Conservation (phyloP, 1,140 invertebrate species). For the Melipona quadrifasciata region DNA sequence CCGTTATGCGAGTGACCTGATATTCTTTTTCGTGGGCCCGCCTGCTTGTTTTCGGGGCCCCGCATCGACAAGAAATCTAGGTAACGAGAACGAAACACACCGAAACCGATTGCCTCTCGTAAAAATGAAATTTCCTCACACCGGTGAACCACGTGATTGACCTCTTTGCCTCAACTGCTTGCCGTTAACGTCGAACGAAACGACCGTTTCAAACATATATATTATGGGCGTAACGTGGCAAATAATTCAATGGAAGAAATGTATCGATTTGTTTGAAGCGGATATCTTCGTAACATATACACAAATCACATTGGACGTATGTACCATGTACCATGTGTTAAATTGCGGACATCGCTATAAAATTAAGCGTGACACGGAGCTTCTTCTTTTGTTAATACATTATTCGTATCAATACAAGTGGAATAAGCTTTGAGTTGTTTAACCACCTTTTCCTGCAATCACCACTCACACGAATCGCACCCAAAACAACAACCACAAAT, state of each 20-base stretch:
- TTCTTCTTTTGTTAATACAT: no score
- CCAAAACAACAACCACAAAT: no score
- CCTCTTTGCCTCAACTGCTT: background rate
- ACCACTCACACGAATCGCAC: no score
- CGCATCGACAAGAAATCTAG: slow-evolving; percentile 45
- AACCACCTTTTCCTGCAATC: no score
- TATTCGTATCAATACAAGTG: no score
- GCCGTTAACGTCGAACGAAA: background rate
- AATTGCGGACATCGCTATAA: no score
- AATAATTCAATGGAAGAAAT: background rate
- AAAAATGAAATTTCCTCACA: slow-evolving; percentile 22
- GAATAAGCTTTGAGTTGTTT: no score
- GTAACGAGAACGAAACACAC: slow-evolving; percentile 48
- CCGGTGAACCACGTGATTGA: background rate
- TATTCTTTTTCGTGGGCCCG: slow-evolving; percentile 55
- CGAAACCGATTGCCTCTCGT: slow-evolving; percentile 31
- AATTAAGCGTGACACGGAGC: no score
- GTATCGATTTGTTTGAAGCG: background rate
- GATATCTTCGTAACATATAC: background rate
- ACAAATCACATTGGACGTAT: background rate
- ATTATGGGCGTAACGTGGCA: background rate
- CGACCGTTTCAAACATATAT: background rate
- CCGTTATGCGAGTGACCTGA: slow-evolving; percentile 60
- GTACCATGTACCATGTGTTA: no score
- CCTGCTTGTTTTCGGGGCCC: slow-evolving; percentile 22